Conservation (phyloP, 2,113 vertebrate genomes). For the Piprites chloris region DNA sequence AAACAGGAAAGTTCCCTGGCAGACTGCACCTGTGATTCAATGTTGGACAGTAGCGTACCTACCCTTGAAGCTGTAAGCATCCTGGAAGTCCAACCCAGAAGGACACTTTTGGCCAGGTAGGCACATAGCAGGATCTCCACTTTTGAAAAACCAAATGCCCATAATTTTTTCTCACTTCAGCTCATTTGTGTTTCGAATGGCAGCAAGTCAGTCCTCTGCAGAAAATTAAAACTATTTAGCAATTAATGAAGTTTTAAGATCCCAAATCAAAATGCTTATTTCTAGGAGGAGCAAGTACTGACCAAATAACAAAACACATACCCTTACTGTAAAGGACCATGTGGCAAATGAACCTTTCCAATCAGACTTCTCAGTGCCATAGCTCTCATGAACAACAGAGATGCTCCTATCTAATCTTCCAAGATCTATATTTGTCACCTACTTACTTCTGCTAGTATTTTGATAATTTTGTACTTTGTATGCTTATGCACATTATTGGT, state of each 20-base stretch:
- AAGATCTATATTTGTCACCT: not conserved
- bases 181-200: not conserved
- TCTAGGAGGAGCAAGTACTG: not conserved
- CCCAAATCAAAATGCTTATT: not conserved
- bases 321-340: not conserved
- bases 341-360: not conserved
- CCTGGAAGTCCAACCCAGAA: not conserved
- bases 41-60: not conserved
- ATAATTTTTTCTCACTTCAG: not conserved
- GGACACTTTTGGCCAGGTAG: not conserved
- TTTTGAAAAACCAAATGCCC: not conserved
- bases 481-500: not conserved
- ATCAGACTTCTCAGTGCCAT: not conserved
- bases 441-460: not conserved
- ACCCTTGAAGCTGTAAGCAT: not conserved
- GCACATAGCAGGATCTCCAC: not conserved
- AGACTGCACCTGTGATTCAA: not conserved
- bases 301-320: not conserved
- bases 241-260: not conserved
- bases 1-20: not conserved
- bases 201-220: not conserved
- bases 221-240: not conserved
- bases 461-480: not conserved
- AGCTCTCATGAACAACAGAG: not conserved
- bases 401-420: not conserved